These are phyloP conservation scores for Neodiprion lecontei DNA, from an alignment of 1,140 invertebrate species.

Conservation along the genomic window DNA sequence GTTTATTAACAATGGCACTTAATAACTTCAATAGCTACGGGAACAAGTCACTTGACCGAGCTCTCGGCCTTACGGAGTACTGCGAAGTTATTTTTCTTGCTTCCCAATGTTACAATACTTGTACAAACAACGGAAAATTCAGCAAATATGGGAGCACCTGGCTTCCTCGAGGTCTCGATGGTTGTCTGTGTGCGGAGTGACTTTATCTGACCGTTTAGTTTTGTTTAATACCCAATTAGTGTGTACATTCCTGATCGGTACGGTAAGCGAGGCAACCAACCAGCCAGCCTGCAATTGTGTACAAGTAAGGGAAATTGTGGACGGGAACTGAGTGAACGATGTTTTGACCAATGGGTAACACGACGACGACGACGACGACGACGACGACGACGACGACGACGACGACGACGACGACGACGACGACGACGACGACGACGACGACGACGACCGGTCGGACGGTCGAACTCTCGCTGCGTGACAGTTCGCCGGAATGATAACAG, in stretches of 20 bases:
- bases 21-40: no score
- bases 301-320: background rate
- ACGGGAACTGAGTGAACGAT: background rate
- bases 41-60: no score
- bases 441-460: background rate
- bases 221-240: background rate
- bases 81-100: no score
- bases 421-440: background rate
- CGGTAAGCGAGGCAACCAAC: background rate
- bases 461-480: background rate
- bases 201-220: background rate
- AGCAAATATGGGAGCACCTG: no score
- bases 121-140: no score
- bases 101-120: no score
- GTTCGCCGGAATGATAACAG: background rate
- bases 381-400: background rate
- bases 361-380: no score
- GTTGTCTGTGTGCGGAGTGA: no score
- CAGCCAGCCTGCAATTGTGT: background rate
- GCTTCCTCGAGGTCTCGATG: no score
- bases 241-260: background rate
- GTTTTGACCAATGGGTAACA: background rate
- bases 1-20: no score
- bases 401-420: background rate
- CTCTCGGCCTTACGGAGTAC: no score